Percentiles rank a stretch among this genome's conserved stretches.
Evolutionary conservation across 2,797 vertebrate species (phyloP).

Genomic region (Propithecus deckenii): DNA sequence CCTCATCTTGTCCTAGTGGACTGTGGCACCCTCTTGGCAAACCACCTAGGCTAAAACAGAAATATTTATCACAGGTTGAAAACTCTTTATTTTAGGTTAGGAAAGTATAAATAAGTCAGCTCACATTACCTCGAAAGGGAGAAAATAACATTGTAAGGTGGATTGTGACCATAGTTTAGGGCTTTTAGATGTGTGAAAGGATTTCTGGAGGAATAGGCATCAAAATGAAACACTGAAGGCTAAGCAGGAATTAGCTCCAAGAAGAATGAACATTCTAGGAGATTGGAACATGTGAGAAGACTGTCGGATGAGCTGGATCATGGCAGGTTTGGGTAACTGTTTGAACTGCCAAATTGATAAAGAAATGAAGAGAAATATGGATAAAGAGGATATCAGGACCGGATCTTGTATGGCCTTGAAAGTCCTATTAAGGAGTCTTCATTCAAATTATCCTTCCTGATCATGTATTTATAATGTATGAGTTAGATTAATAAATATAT

Average conservation of each 20-base stretch:
- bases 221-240: neutral
- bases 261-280: neutral
- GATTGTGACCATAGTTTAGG: neutral
- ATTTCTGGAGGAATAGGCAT: neutral
- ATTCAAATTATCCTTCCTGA: neutral
- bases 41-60: neutral
- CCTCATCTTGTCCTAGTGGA: neutral
- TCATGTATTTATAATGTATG: neutral
- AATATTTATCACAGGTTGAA: neutral
- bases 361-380: neutral
- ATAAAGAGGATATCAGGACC: neutral
- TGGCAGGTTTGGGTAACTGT: neutral
- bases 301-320: neutral
- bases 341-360: neutral
- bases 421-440: neutral
- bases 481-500: neutral
- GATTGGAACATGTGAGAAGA: neutral
- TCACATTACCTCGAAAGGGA: neutral
- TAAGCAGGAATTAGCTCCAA: neutral
- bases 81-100: neutral
- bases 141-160: neutral
- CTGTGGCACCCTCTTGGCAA: neutral
- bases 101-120: neutral
- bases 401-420: neutral
- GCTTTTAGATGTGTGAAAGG: neutral